Evolutionary conservation across 2,888 invertebrate species (phyloP).

Genomic region (Clepsis dumicolana): DNA sequence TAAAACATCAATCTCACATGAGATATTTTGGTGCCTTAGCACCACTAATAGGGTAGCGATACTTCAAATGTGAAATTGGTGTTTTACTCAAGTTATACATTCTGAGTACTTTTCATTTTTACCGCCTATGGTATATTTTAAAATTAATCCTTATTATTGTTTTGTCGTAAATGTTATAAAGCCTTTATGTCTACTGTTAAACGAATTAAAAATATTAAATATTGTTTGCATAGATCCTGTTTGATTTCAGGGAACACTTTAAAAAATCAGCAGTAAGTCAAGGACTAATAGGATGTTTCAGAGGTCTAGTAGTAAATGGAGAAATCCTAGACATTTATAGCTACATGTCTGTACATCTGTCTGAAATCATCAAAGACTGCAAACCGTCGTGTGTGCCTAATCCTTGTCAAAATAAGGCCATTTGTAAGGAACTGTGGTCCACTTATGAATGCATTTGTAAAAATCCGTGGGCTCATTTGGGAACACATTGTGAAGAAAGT

Average conservation of each 20-base stretch:
- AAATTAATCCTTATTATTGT: too few species aligned
- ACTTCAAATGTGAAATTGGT: too few species aligned
- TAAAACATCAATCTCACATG: not conserved
- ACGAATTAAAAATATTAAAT: not conserved
- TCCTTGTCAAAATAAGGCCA: constrained; percentile 96
- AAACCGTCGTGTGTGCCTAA: constrained; percentile 97
- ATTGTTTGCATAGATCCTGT: too few species aligned
- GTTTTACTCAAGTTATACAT: too few species aligned
- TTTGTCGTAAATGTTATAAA: not conserved
- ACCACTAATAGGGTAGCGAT: too few species aligned
- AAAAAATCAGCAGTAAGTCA: constrained; percentile 94
- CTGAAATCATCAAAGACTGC: constrained; percentile 97
- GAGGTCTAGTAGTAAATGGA: constrained; percentile 96
- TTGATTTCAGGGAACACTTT: constrained; percentile 89
- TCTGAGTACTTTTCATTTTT: too few species aligned
- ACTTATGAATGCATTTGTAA: constrained; percentile 96
- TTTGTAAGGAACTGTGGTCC: constrained; percentile 96
- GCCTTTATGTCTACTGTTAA: not conserved
- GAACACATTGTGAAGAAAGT: constrained; percentile 96
- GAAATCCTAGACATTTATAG: constrained; percentile 96
- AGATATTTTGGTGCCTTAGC: too few species aligned
- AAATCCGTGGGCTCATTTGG: constrained; percentile 97
- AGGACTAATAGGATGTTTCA: constrained; percentile 97
- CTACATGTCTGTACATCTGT: constrained; percentile 96
- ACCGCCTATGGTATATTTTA: too few species aligned